Percentiles rank a stretch among this genome's conserved stretches.
Conservation (phyloP, 2,888 invertebrate genomes). For the Tubulanus polymorphus region DNA sequence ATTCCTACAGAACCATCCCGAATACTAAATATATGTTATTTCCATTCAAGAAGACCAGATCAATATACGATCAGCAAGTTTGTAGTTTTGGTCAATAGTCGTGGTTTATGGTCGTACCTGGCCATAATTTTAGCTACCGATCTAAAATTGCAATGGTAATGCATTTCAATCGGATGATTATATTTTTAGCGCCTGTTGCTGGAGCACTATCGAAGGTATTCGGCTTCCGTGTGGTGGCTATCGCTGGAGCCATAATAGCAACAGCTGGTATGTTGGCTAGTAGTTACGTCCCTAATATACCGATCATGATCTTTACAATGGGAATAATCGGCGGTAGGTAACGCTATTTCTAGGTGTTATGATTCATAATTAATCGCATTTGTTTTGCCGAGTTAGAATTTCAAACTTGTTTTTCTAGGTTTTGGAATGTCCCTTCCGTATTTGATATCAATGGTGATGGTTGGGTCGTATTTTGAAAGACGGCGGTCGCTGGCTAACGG, state of each 20-base stretch:
- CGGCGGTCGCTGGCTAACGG: constrained; percentile 1
- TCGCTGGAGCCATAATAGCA: constrained; percentile 74
- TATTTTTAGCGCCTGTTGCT: constrained; percentile 77
- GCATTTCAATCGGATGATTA: no score
- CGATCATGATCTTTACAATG: constrained; percentile 76
- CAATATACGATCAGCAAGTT: no score
- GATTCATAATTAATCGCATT: neutral
- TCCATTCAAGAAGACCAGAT: no score
- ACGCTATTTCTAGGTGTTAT: neutral
- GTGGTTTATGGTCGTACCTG: no score
- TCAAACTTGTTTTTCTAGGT: constrained; percentile 1
- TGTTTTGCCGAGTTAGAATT: neutral
- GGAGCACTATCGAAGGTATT: constrained; percentile 90
- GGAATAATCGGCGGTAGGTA: constrained; percentile 77
- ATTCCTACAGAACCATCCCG: no score
- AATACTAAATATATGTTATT: no score
- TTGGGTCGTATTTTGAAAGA: neutral
- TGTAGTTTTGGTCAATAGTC: no score
- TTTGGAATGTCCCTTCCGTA: neutral
- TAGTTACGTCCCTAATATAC: constrained; percentile 74
- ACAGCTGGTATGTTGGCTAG: constrained; percentile 67
- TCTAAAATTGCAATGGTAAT: no score
- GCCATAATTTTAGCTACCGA: no score
- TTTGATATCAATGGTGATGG: neutral
- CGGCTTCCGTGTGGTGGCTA: constrained; percentile 84